Percentiles rank a stretch among this genome's conserved stretches.
Evolutionary conservation across 1,140 invertebrate genomes (phyloP).

Genomic region (Drosophila pruinosa): DNA sequence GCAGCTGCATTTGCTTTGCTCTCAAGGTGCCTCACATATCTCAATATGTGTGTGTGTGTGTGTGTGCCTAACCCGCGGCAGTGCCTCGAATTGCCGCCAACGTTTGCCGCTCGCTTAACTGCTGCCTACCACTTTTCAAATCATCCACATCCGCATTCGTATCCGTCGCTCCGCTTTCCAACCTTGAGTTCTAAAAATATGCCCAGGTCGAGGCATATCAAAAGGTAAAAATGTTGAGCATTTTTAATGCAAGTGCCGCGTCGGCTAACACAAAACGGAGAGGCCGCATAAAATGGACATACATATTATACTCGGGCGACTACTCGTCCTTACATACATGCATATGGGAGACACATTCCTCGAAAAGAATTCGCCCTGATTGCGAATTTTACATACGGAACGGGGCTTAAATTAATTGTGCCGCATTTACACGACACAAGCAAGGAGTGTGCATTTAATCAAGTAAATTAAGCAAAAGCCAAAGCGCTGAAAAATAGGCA

Average conservation of each 20-base stretch:
- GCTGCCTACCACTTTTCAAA: constrained; percentile 75
- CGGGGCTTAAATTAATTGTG: background rate
- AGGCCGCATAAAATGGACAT: constrained; percentile 37
- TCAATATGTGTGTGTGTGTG: constrained; percentile 9
- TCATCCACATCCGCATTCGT: constrained; percentile 73
- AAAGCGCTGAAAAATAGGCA: constrained; percentile 11
- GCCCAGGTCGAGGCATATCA: constrained; percentile 56
- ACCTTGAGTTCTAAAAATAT: constrained; percentile 76
- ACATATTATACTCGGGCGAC: constrained; percentile 24
- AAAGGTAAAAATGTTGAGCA: constrained; percentile 60
- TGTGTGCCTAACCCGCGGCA: constrained; percentile 28
- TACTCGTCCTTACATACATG: background rate
- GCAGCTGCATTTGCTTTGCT: constrained; percentile 52
- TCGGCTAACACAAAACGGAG: constrained; percentile 26
- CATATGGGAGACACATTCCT: background rate
- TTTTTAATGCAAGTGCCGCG: constrained; percentile 49
- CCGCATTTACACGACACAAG: background rate
- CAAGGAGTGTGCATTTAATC: background rate
- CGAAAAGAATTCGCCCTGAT: background rate
- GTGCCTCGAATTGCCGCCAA: background rate
- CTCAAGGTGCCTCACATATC: constrained; percentile 52
- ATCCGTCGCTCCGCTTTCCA: constrained; percentile 54
- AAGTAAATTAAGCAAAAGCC: no score
- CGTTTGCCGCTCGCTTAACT: constrained; percentile 45
- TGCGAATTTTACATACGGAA: background rate